A percentile compares a stretch with the other conserved stretches of the same genome.
These are phyloP conservation scores for Augochlora pura DNA, from an alignment of 1,140 invertebrate genomes.

Conservation along the genomic window DNA sequence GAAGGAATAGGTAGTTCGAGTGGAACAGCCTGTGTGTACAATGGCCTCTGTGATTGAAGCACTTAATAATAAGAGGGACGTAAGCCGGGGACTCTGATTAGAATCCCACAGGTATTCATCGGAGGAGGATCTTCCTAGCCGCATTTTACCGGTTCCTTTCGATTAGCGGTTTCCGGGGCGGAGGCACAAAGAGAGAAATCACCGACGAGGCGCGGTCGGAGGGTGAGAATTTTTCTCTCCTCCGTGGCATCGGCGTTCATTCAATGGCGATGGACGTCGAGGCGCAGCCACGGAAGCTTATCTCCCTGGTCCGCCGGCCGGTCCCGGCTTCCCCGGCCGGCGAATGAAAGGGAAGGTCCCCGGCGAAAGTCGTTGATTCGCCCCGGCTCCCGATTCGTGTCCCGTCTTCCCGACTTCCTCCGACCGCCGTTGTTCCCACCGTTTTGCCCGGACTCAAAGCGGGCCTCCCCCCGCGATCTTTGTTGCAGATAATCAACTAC, in stretches of 20 bases:
- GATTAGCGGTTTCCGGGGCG: conserved; percentile 20
- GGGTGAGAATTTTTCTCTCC: conserved; percentile 12
- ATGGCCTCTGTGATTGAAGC: no score
- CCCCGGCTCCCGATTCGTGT: neutral
- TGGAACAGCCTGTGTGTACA: no score
- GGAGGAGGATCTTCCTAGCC: no score
- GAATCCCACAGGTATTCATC: neutral
- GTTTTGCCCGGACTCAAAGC: conserved; percentile 11
- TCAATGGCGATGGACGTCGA: neutral
- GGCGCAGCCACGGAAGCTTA: neutral
- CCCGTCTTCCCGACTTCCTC: neutral
- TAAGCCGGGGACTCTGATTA: neutral
- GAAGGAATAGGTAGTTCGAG: no score
- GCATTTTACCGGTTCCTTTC: conserved; percentile 17
- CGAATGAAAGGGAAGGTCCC: conserved; percentile 29
- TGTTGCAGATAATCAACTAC: conserved; percentile 87
- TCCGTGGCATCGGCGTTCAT: neutral
- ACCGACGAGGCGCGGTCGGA: neutral
- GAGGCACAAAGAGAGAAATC: conserved; percentile 15
- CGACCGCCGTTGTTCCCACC: neutral
- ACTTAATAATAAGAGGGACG: no score
- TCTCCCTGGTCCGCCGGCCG: neutral
- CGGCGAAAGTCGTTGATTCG: conserved; percentile 6
- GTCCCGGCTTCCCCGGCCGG: neutral
- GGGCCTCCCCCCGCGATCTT: conserved; percentile 49